Base-by-base conservation (phyloP, 1,140 invertebrate species). In the Sinella curviseta region DNA sequence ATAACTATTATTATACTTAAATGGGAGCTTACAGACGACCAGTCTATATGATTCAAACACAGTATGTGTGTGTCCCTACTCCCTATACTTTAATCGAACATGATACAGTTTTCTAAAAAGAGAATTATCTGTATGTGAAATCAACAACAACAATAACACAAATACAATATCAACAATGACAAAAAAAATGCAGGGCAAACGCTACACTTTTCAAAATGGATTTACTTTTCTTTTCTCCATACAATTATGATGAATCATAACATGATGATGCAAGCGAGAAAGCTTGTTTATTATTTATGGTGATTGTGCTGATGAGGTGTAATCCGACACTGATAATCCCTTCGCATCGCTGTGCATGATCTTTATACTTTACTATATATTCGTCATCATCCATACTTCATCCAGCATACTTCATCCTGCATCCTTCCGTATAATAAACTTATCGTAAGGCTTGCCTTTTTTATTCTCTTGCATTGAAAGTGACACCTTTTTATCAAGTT, bases 271-370 rank as follows among this genome's bases (percentile, higher is more conserved):
- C 8, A n/a, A 60, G 57, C 14, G 57, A 60, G 57, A 26, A 60
- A n/a, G 57, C 12, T 48, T 48, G 39, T 48, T 48, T 48, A 48
- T 20, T 48, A 20, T 48, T 12, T 48, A 12, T 48, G 8, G 8
- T 12, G 8, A 12, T 48, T 60, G 57, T n/a, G 8, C 12, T 70
- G 65, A 70, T 70, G 65, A 70, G 65, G 31, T 70, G 65, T 70
- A 70, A 70, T 70, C 65, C 65, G 65, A 70, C 65, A 70, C 65
- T 70, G 65, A 70, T 70, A 70, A 70, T 70, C 65, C 65, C 65
- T 70, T 70, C 65, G 31, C 12, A 33, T 70, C 65, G 31, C 24
- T 70, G 30, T 70, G 30, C 65, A 70, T 24, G 65, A 31, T 33
- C 24, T n/a, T 65, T 8, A 70, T 70, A n/a, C n/a, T n/a, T n/a